These are phyloP conservation scores for Colletes collaris DNA, from an alignment of 2,888 invertebrate species.

Conservation along the genomic window DNA sequence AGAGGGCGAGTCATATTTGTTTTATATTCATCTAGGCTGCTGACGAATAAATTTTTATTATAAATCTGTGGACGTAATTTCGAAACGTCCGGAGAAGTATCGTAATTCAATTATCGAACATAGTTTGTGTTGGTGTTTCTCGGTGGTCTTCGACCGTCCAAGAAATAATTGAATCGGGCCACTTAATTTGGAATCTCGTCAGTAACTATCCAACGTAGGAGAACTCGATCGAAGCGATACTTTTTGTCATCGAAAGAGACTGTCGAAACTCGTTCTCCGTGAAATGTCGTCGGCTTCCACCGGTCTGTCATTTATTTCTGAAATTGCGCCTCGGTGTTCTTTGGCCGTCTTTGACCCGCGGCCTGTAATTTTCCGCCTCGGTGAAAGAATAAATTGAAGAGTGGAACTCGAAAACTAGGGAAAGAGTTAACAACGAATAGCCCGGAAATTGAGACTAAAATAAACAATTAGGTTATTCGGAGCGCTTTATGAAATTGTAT, in stretches of 20 bases:
- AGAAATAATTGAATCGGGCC: too few species aligned
- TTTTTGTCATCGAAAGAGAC: constrained; percentile 1
- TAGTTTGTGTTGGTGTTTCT: too few species aligned
- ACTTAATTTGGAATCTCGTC: too few species aligned
- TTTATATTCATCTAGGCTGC: too few species aligned
- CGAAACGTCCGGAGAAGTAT: too few species aligned
- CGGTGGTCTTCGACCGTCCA: too few species aligned
- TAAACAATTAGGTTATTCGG: neutral
- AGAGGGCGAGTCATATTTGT: too few species aligned
- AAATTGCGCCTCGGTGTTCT: constrained; percentile 2
- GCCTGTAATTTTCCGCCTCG: constrained; percentile 18
- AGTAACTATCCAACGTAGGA: too few species aligned
- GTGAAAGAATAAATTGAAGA: neutral
- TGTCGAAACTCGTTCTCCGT: constrained; percentile 1
- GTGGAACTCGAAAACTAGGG: neutral
- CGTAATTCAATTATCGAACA: too few species aligned
- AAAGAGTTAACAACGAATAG: neutral
- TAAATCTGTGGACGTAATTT: too few species aligned
- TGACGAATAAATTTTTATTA: too few species aligned
- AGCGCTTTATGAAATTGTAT: neutral
- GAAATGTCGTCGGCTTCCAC: neutral
- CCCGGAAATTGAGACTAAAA: neutral
- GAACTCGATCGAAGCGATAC: too few species aligned
- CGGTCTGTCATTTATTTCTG: constrained; percentile 16
- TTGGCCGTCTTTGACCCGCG: neutral